Base-by-base conservation (phyloP, 2,113 vertebrate species). In the Halichoerus grypus region DNA sequence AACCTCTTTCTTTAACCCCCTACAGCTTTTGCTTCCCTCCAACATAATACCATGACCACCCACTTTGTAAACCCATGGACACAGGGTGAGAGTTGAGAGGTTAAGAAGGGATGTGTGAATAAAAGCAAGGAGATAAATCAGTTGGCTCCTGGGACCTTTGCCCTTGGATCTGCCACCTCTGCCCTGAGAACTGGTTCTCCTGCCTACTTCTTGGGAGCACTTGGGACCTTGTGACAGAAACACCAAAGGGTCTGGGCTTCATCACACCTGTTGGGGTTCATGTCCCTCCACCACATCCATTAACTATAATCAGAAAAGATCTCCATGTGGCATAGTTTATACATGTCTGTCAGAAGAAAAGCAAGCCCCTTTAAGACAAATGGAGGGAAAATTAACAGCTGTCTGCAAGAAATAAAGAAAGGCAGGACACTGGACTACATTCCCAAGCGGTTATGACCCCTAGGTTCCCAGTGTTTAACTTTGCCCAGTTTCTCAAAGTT, bases 121-220 rank as follows among this genome's bases (percentile, higher is more conserved):
- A 91, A 95, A 94, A 76, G 19, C 39, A 77, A 88, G 71, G 63
- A 61, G 42, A 91, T 95, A 83, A 84, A 95, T 94, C 84, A 96
- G 33, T 36, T 63, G 89, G 39, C 51, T 67, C 53, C 39, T 33
- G 46, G 28, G 57, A 42, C 61, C 93, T 96, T 87, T 92, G 61
- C 49, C 39, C 76, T 95, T 28, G 24, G 69, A 39, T 24, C 39
- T 42, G 11, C 39, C 77, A 71, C 39, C 55, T 93, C 83, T 91
- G 79, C 39, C 74, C 91, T 55, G 87, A 86, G 55, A 90, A 90
- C 15, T 8, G 26, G 9, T 81, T 87, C 42, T 95, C 76, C 51
- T 15, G 72, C 31, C 33, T 28, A 39, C 57, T 95, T 94, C 80
- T 67, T 11, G 11, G 53, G 46, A 59, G 53, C 42, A 69, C 76